phyloP scores from a whole-genome alignment of 92 coral and sea anemone genomes.

The Actinernus sp. region DNA sequence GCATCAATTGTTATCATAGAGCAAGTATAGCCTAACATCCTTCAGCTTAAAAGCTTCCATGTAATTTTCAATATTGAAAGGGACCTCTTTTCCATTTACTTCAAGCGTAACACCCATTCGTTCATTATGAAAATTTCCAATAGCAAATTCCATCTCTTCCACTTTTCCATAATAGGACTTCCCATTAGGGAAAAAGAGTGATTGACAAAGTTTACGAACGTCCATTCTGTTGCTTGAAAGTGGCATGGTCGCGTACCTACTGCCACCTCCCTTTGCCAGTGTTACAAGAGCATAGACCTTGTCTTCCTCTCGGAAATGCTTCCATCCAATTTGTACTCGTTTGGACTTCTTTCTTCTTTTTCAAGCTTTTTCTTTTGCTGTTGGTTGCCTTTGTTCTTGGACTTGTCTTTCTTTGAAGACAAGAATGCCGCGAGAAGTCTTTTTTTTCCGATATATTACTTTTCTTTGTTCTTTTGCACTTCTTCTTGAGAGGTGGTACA shows the following conservation, averaged over 20 bases:
- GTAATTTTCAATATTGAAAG: constrained; percentile 55
- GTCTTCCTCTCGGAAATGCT: constrained; percentile 54
- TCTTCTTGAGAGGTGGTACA: constrained; percentile 46
- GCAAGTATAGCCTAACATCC: constrained; percentile 59
- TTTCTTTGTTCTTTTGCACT: constrained; percentile 38
- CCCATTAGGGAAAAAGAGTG: constrained; percentile 69
- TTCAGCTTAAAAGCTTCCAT: constrained; percentile 61
- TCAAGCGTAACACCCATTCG: constrained; percentile 50
- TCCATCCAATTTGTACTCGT: constrained; percentile 54
- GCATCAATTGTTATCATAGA: too few relatives aligned
- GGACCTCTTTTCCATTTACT: constrained; percentile 55
- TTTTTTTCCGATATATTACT: constrained; percentile 45
- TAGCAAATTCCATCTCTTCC: constrained; percentile 47
- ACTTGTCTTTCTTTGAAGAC: constrained; percentile 60
- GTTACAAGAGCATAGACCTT: constrained; percentile 28
- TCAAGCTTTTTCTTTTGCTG: too few relatives aligned
- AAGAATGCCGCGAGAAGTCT: constrained; percentile 68
- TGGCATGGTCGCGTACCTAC: background rate
- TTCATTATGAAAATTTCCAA: constrained; percentile 59
- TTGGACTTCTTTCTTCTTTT: constrained; percentile 41
- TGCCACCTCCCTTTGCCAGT: constrained; percentile 21
- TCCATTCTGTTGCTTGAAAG: background rate
- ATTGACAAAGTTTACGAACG: constrained; percentile 4
- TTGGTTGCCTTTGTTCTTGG: too few relatives aligned
- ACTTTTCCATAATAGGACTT: constrained; percentile 52